phyloP scores from a whole-genome alignment of 2,113 vertebrate species.

The Epinephelus lanceolatus region DNA sequence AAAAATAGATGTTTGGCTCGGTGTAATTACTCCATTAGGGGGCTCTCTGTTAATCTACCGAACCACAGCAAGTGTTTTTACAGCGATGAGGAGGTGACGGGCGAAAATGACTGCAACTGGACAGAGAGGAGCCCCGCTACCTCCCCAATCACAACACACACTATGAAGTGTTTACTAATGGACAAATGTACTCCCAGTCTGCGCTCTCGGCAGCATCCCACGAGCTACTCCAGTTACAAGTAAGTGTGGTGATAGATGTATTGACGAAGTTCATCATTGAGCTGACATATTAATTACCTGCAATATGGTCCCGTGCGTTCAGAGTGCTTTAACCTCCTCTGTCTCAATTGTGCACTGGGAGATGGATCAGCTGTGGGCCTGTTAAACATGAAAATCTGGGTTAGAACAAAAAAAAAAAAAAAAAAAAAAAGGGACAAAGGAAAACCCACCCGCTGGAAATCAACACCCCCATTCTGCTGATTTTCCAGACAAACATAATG shows the following conservation, averaged over 20 bases:
- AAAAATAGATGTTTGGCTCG: constrained; percentile 92
- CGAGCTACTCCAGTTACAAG: constrained; percentile 69
- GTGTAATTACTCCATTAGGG: constrained; percentile 89
- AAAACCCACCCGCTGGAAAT: constrained; percentile 77
- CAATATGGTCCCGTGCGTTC: constrained; percentile 56
- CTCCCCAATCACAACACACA: constrained; percentile 77
- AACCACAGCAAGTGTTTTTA: constrained; percentile 84
- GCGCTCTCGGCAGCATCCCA: constrained; percentile 61
- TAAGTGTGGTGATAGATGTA: constrained; percentile 69
- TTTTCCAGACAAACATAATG: constrained; percentile 83
- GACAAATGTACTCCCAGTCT: constrained; percentile 73
- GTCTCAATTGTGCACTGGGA: constrained; percentile 44
- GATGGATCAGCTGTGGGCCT: constrained; percentile 66
- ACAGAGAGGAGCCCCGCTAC: constrained; percentile 68
- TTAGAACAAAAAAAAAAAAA: constrained; percentile 70
- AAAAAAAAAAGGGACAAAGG: constrained; percentile 71
- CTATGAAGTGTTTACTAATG: constrained; percentile 82
- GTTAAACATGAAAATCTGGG: constrained; percentile 74
- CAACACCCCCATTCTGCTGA: constrained; percentile 74
- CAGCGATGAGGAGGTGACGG: constrained; percentile 77
- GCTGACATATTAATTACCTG: constrained; percentile 79
- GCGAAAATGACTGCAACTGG: constrained; percentile 77
- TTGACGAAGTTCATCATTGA: constrained; percentile 74
- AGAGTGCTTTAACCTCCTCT: constrained; percentile 72
- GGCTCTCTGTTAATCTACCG: constrained; percentile 87